Conservation (phyloP, 2,888 invertebrate species). For the Allygus modestus region DNA sequence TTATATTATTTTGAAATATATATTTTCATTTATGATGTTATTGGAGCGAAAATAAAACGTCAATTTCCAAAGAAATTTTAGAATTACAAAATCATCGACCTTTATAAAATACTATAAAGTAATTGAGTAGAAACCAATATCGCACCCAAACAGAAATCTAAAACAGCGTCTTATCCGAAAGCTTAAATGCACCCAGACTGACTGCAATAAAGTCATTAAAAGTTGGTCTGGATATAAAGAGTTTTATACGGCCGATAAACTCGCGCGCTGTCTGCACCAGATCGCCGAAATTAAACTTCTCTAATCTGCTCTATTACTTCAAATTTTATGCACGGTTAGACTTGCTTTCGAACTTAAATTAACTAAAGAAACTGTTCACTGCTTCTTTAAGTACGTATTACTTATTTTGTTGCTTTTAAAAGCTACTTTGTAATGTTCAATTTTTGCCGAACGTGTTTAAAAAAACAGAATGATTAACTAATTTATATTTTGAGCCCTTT, state of each 20-base stretch:
- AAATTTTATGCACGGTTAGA: constrained; percentile 31
- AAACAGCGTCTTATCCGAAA: background rate
- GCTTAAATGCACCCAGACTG: background rate
- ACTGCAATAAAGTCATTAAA: constrained; percentile 21
- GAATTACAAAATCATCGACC: no score
- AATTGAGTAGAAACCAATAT: no score
- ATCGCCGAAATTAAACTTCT: constrained; percentile 20
- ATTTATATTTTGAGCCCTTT: no score
- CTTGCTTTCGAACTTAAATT: background rate
- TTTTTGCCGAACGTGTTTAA: no score
- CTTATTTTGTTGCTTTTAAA: background rate
- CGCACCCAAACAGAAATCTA: background rate
- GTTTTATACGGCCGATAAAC: constrained; percentile 8
- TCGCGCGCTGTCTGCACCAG: background rate
- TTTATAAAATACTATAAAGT: no score
- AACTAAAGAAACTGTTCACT: constrained; percentile 19
- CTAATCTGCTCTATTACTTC: constrained; percentile 31
- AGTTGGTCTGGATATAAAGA: constrained; percentile 11
- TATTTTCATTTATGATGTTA: no score
- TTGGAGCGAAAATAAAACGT: no score
- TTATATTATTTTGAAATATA: no score
- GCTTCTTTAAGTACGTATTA: background rate
- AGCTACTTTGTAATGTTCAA: no score
- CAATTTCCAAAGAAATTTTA: no score
- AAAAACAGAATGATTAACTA: no score